Evolutionary conservation across 2,113 vertebrate genomes (phyloP).

Genomic region (Osmerus mordax): DNA sequence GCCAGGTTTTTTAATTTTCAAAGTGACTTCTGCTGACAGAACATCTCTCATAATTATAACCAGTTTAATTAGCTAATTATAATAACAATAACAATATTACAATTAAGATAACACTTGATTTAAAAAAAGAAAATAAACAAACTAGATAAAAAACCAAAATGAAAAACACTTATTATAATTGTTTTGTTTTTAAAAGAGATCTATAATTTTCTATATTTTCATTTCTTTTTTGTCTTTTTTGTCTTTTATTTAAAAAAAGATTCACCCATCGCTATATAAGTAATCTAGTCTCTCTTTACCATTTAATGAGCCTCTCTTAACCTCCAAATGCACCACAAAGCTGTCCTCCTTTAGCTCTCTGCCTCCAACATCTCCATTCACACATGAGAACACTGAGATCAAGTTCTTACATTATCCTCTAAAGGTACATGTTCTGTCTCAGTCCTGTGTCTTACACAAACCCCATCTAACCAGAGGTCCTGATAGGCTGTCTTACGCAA

Average conservation of each 20-base stretch:
- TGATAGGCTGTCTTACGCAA: conserved; percentile 2
- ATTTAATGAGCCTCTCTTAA: conserved; percentile 61
- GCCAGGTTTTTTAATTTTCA: conserved; percentile 73
- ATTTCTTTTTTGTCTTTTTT: conserved; percentile 65
- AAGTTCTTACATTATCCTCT: conserved; percentile 50
- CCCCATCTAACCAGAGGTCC: conserved; percentile 41
- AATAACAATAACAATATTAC: conserved; percentile 83
- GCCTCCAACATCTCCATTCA: conserved; percentile 57
- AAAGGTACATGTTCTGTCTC: conserved; percentile 52
- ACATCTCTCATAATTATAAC: conserved; percentile 75
- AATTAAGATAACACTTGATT: conserved; percentile 78
- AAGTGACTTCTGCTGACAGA: conserved; percentile 77
- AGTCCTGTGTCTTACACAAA: conserved; percentile 35
- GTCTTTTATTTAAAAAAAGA: conserved; percentile 64
- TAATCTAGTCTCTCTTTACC: conserved; percentile 37
- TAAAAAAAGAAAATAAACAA: conserved; percentile 58
- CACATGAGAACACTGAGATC: conserved; percentile 60
- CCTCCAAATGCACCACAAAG: conserved; percentile 57
- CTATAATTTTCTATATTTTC: conserved; percentile 71
- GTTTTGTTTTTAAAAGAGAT: conserved; percentile 71
- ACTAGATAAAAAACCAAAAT: conserved; percentile 74
- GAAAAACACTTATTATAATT: conserved; percentile 73
- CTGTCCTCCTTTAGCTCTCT: conserved; percentile 51
- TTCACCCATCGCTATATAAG: conserved; percentile 40
- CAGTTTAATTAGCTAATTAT: conserved; percentile 77